Evolutionary conservation across 2,797 vertebrate species (phyloP).

Genomic region (Yasuhikotakia modesta): DNA sequence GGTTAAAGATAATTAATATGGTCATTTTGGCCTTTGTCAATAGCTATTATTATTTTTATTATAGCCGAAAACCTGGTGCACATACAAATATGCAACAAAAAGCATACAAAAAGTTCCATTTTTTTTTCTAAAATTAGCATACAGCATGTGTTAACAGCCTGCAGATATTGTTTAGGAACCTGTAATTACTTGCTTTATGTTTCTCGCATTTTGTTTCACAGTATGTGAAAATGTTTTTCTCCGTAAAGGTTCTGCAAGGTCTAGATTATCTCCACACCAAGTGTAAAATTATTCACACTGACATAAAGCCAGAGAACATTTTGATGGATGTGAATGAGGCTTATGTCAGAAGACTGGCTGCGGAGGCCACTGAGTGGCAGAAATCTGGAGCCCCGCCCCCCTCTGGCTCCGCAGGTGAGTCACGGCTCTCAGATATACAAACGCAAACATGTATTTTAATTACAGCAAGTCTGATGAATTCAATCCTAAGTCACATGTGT

Average conservation of each 20-base stretch:
- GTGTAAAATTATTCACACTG: conserved; percentile 97
- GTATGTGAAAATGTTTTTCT: neutral
- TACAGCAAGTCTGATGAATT: too few species aligned
- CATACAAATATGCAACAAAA: too few species aligned
- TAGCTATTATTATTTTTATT: too few species aligned
- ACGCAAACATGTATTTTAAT: neutral
- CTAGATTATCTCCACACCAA: conserved; percentile 95
- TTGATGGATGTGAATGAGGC: conserved; percentile 91
- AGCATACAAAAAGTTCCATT: too few species aligned
- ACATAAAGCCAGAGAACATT: conserved; percentile 98
- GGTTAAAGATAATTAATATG: too few species aligned
- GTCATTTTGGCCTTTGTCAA: too few species aligned
- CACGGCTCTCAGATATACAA: neutral
- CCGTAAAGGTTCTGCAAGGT: conserved; percentile 92
- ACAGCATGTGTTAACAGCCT: too few species aligned
- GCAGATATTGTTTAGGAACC: too few species aligned
- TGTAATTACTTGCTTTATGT: too few species aligned
- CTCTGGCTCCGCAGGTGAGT: conserved; percentile 93
- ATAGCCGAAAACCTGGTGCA: too few species aligned
- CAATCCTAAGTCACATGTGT: too few species aligned
- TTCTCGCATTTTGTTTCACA: neutral
- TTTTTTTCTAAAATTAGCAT: too few species aligned
- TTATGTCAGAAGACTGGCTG: conserved; percentile 92
- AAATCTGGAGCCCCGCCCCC: conserved; percentile 89
- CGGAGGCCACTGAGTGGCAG: conserved; percentile 96